Evolutionary conservation across 2,797 vertebrate genomes (phyloP), one percentile per base, ranked within the genome.

Genomic region (Gastrophryne carolinensis): DNA sequence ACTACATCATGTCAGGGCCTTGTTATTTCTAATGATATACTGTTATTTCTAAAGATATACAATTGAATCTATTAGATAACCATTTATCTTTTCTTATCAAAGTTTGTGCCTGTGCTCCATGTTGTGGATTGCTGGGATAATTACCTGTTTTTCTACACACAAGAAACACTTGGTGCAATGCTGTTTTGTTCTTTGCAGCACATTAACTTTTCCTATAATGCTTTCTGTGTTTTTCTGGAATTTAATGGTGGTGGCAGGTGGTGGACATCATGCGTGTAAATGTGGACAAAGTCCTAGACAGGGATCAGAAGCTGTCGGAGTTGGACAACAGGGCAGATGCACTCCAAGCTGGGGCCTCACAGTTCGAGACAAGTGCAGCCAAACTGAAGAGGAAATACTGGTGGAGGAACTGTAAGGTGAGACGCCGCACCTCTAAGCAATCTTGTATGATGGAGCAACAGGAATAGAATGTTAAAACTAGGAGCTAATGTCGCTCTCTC

Each of bases 371-470:
- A 37, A 90, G 81, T 17, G 88, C 88, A 57, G 88, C 88, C 66
- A 90, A 90, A 64, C 83, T 90, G 82, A 90, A 90, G 80, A 86
- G 88, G 61, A 90, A 90, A 86, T 84, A 89, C 69, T 90, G 88
- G 88, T 90, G 88, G 88, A 89, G 85, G 82, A 90, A 90, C 54
- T 89, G 88, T 82, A 90, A 90, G 88, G 88, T 90, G 81, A 83
- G 65, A 23, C 8, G 5, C 3, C 2, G n/a, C n/a, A n/a, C 2
- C n/a, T 1, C 15, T 44, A 17, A 44, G 8, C 39, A 34, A 34
- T 17, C n/a, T n/a, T n/a, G n/a, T n/a, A n/a, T n/a, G n/a, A n/a
- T n/a, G n/a, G n/a, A n/a, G n/a, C n/a, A n/a, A n/a, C n/a, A n/a
- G n/a, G n/a, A n/a, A n/a, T n/a, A n/a, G n/a, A n/a, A n/a, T n/a